These are phyloP conservation scores for Istiophorus platypterus DNA, from an alignment of 2,113 vertebrate genomes.

Conservation along the genomic window DNA sequence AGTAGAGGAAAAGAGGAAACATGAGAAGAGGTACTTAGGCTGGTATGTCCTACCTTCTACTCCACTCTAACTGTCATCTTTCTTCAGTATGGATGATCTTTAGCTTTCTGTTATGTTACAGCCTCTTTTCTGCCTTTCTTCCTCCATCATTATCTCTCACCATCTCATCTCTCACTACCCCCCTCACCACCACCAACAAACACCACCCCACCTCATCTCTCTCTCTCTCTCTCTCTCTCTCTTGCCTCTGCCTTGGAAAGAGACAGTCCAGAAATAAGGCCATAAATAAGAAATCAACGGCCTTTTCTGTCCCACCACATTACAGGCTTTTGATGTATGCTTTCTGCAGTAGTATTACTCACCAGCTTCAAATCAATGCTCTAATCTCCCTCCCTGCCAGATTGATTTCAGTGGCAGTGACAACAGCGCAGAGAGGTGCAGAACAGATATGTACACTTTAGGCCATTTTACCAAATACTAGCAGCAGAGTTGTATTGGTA, in stretches of 20 bases:
- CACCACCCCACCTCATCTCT: background rate
- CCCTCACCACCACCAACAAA: background rate
- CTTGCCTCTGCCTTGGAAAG: constrained; percentile 62
- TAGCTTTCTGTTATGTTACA: constrained; percentile 72
- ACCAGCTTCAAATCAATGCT: constrained; percentile 85
- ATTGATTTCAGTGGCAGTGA: constrained; percentile 84
- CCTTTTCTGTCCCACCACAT: constrained; percentile 84
- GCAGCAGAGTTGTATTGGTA: constrained; percentile 56
- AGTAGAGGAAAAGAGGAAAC: constrained; percentile 15
- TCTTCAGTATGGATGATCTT: constrained; percentile 51
- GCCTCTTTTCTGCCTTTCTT: constrained; percentile 71
- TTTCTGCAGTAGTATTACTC: constrained; percentile 87
- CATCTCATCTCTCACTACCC: background rate
- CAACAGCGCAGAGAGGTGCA: constrained; percentile 54
- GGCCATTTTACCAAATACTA: constrained; percentile 82
- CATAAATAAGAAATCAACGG: constrained; percentile 88
- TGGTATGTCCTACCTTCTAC: constrained; percentile 53
- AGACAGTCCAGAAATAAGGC: constrained; percentile 84
- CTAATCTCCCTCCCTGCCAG: constrained; percentile 81
- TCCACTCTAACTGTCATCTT: constrained; percentile 49
- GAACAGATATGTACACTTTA: constrained; percentile 63
- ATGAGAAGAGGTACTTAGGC: constrained; percentile 28
- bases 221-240: constrained; percentile 21
- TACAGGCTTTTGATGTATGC: constrained; percentile 84
- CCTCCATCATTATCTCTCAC: constrained; percentile 58